phyloP scores from a whole-genome alignment of 2,888 invertebrate species.

The Chrysina gloriosa region DNA sequence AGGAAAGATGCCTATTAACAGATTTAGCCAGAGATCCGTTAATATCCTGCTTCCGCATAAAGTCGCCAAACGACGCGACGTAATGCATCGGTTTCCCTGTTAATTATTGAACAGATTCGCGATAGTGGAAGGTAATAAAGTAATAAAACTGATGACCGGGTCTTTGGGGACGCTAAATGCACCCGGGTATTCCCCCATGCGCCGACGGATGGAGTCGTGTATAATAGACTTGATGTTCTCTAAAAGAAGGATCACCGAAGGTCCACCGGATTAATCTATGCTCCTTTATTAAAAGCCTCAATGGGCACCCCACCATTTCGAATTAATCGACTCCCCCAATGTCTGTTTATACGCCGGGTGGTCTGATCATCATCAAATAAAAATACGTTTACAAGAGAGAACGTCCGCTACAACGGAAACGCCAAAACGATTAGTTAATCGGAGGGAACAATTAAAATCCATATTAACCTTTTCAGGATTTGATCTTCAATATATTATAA shows the following conservation, averaged over 20 bases:
- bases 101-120: slow-evolving; percentile 37
- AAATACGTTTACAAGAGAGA: slow-evolving; percentile 15
- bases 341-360: slow-evolving; percentile 43
- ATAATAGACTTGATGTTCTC: slow-evolving; percentile 59
- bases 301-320: slow-evolving; percentile 57
- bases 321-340: slow-evolving; percentile 51
- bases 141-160: slow-evolving; percentile 48
- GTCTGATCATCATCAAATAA: slow-evolving; percentile 35
- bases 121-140: slow-evolving; percentile 43
- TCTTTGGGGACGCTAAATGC: slow-evolving; percentile 40
- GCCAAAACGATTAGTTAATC: slow-evolving; percentile 2
- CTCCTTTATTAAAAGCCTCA: slow-evolving; percentile 63
- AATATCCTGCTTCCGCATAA: not conserved
- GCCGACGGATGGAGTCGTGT: slow-evolving; percentile 50
- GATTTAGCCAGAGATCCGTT: too few relatives aligned
- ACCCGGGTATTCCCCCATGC: slow-evolving; percentile 34
- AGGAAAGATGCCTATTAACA: too few relatives aligned
- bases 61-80: not conserved
- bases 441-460: too few relatives aligned
- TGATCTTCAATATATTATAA: too few relatives aligned
- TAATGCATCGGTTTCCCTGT: slow-evolving; percentile 32
- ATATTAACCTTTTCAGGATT: too few relatives aligned
- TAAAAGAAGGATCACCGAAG: slow-evolving; percentile 63
- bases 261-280: slow-evolving; percentile 63
- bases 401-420: not conserved